Evolutionary conservation across 2,797 vertebrate genomes (phyloP), one percentile per base, ranked within the genome.

Genomic region (Amazona finschi): DNA sequence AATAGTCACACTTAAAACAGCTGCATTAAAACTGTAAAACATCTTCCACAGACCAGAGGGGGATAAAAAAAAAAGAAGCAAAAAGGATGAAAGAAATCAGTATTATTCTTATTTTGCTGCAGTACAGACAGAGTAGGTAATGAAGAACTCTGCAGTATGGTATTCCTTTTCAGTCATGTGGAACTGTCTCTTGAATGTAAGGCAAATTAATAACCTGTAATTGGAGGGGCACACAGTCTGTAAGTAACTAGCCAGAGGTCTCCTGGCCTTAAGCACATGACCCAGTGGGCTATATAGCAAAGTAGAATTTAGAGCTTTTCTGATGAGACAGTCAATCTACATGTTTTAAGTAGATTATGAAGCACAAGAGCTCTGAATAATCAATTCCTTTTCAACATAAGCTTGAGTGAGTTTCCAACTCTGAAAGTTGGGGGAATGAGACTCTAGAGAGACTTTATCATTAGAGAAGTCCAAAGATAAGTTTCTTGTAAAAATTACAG

Each of bases 291-390:
- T 44, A 52, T 12, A 66, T 1, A 85, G 86, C 85, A 89, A 92
- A 91, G 95, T 73, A 62, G 90, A 97, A 94, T 73, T 44, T 28
- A 89, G 92, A 96, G 93, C 87, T 82, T 79, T 89, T 65, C 95
- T 94, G 95, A 95, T 80, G 95, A 97, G 87, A 87, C 81, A 81
- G 61, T 96, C 95, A 91, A 93, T 96, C 95, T 83, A 41, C 74
- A 89, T 72, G 88, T 90, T 97, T 95, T 95, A 96, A 94, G 93
- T 46, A 95, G 95, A 97, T 97, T 91, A 96, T 95, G 95, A 95
- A 85, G 93, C 93, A 86, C 79, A 25, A 78, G 91, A 94, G 87
- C 87, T 94, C 90, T 95, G 93, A 94, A 91, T 96, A 94, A 96
- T 94, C 87, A 94, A 86, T 96, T 96, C 90, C 88, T 93, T 96